phyloP scores from a whole-genome alignment of 2,797 vertebrate genomes.

The Sitta carolinensis region DNA sequence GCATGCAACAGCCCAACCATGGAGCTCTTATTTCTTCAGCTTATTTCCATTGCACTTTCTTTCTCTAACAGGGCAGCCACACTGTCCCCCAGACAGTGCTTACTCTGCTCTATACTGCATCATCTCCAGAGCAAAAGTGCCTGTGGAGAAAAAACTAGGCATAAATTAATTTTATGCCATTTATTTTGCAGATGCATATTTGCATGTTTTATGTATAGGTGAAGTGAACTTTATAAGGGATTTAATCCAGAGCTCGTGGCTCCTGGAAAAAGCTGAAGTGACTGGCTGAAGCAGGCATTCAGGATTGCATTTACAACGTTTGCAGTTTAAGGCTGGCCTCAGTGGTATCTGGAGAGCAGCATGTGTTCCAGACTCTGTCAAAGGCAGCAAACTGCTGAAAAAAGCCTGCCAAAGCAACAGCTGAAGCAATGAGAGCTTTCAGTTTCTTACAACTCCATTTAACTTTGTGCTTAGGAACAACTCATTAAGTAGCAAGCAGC shows the following conservation, averaged over 20 bases:
- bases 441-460: conserved; percentile 56
- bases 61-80: background rate
- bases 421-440: conserved; percentile 40
- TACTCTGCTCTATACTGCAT: background rate
- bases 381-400: conserved; percentile 39
- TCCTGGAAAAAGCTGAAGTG: background rate
- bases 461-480: conserved; percentile 22
- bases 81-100: background rate
- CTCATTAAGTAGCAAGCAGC: conserved; percentile 67
- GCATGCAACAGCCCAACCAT: background rate
- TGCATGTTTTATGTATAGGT: background rate
- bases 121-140: background rate
- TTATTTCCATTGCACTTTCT: background rate
- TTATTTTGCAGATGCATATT: background rate
- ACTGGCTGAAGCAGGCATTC: background rate
- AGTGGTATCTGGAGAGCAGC: background rate
- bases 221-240: background rate
- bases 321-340: background rate
- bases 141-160: background rate
- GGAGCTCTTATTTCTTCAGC: background rate
- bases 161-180: background rate
- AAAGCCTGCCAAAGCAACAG: conserved; percentile 51
- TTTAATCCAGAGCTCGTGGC: background rate
- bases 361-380: conserved; percentile 20
- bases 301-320: background rate